Conservation (phyloP, 2,888 invertebrate genomes). For the Germaria angustata region DNA sequence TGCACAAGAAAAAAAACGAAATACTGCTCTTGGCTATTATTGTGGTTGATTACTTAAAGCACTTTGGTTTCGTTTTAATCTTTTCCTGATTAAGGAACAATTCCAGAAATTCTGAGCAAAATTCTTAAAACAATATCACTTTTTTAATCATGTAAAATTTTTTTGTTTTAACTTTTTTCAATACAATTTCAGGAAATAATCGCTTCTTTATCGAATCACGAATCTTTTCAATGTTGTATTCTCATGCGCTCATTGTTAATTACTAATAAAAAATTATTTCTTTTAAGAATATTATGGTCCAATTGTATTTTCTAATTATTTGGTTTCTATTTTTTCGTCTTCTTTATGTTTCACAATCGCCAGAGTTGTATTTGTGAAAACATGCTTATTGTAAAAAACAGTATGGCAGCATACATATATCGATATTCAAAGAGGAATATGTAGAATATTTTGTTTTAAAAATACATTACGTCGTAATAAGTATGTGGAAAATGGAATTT, state of each 20-base stretch:
- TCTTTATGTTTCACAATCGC: neutral
- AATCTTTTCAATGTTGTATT: constrained; percentile 66
- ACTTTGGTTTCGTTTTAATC: constrained; percentile 37
- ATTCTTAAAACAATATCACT: constrained; percentile 37
- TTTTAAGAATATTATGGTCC: constrained; percentile 53
- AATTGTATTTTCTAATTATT: constrained; percentile 37
- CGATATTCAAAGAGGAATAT: neutral
- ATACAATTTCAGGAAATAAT: constrained; percentile 57
- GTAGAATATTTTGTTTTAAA: too few species aligned
- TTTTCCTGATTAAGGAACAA: constrained; percentile 30
- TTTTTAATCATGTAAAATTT: constrained; percentile 12
- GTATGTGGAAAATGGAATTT: too few species aligned
- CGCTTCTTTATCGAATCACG: constrained; percentile 54
- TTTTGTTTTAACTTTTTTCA: constrained; percentile 25
- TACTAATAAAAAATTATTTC: constrained; percentile 50
- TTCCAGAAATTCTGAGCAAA: constrained; percentile 23
- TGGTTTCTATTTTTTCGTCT: neutral
- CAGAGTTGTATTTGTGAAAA: constrained; percentile 19
- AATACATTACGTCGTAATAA: too few species aligned
- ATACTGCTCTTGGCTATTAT: constrained; percentile 14
- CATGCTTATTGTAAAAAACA: neutral
- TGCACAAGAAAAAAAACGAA: constrained; percentile 41
- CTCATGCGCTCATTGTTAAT: constrained; percentile 61
- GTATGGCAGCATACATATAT: constrained; percentile 5
- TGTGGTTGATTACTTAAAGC: constrained; percentile 36